phyloP scores from a whole-genome alignment of 2,797 vertebrate genomes.

The Danio aesculapii region DNA sequence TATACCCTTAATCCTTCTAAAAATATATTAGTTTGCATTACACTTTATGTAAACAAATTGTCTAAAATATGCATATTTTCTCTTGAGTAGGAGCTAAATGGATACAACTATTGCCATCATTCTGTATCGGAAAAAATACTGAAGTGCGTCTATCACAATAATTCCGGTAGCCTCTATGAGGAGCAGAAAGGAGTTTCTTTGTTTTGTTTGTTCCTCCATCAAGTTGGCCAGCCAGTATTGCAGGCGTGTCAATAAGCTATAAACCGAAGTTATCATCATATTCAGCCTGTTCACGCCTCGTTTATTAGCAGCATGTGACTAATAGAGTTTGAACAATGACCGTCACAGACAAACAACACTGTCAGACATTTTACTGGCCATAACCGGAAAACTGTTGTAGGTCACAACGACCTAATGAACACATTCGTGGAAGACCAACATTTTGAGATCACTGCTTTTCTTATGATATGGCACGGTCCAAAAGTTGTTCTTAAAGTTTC shows the following conservation, averaged over 20 bases:
- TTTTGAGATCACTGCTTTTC: not conserved
- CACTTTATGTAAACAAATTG: too few relatives aligned
- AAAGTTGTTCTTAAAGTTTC: not conserved
- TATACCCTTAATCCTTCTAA: too few relatives aligned
- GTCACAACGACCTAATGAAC: not conserved
- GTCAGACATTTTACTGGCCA: not conserved
- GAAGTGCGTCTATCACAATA: not conserved
- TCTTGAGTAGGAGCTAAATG: not conserved
- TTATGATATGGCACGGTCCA: not conserved
- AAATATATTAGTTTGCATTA: not conserved
- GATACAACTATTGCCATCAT: not conserved
- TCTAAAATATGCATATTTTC: too few relatives aligned
- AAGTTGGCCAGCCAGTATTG: not conserved
- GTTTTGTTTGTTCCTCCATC: not conserved
- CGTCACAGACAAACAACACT: not conserved
- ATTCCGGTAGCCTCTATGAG: not conserved
- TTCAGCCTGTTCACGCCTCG: not conserved
- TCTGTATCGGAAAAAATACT: not conserved
- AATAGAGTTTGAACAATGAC: not conserved
- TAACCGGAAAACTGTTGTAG: not conserved
- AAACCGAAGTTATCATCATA: not conserved
- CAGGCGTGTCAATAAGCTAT: not conserved
- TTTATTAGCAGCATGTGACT: slow-evolving; percentile 12
- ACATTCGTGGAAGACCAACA: not conserved
- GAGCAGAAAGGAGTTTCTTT: not conserved